Percentiles rank a stretch among this genome's conserved stretches.
These are phyloP conservation scores for Carettochelys insculpta DNA, from an alignment of 2,113 vertebrate species.

Conservation along the genomic window DNA sequence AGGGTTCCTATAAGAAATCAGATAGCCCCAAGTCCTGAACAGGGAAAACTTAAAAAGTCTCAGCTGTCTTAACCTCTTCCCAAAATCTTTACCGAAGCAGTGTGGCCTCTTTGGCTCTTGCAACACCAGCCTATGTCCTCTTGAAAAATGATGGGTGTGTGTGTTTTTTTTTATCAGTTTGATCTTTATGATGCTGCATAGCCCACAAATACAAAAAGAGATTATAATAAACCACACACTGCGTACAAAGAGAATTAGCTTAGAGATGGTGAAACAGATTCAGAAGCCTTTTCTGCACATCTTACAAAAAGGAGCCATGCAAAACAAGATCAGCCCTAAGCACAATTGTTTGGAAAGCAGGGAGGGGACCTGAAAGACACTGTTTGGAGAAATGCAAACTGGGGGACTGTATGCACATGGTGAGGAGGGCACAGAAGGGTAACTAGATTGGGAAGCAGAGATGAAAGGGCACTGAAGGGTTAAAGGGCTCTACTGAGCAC, in stretches of 20 bases:
- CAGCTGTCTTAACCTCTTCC: background rate
- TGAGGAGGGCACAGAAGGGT: background rate
- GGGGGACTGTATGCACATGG: rapidly evolving
- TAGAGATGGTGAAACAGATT: background rate
- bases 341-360: background rate
- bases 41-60: background rate
- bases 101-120: background rate
- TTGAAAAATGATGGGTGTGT: background rate
- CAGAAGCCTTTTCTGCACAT: background rate
- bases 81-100: background rate
- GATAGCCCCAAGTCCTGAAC: background rate
- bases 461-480: background rate
- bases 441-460: rapidly evolving
- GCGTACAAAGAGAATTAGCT: background rate
- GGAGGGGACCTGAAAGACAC: background rate
- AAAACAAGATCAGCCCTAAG: background rate
- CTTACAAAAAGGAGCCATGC: background rate
- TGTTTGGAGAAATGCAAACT: background rate
- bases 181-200: background rate
- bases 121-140: background rate
- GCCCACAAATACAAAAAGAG: background rate
- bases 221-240: background rate
- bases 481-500: conserved; percentile 31
- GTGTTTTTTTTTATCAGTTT: background rate
- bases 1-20: background rate